Conservation (phyloP, 1,140 invertebrate species). For the Galleria mellonella region DNA sequence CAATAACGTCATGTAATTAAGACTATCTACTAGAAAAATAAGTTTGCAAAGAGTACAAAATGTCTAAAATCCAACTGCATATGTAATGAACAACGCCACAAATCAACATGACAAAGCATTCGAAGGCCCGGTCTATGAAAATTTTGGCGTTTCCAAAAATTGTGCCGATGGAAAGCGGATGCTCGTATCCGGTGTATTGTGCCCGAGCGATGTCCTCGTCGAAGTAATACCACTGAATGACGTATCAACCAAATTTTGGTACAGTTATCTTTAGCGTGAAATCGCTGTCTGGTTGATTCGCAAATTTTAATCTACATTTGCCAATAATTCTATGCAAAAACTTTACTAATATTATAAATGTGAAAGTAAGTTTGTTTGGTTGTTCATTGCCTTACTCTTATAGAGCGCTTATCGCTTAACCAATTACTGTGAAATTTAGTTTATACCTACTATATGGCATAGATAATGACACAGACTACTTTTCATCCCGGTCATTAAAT, state of each 20-base stretch:
- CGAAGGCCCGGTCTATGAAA: conserved; percentile 53
- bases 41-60: background rate
- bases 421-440: no score
- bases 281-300: conserved; percentile 30
- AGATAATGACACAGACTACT: no score
- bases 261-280: conserved; percentile 54
- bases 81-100: background rate
- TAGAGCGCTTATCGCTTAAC: no score
- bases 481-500: no score
- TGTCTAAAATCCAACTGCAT: no score
- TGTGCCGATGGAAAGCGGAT: conserved; percentile 58
- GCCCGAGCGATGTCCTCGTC: conserved; percentile 60
- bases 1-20: background rate
- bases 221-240: conserved; percentile 37
- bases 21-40: no score
- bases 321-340: no score
- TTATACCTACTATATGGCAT: no score
- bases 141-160: conserved; percentile 68
- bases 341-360: no score
- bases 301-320: conserved; percentile 3
- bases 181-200: conserved; percentile 53
- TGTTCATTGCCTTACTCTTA: no score
- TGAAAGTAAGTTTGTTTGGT: no score
- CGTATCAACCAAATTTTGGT: conserved; percentile 42
- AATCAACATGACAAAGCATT: conserved; percentile 58